Percentiles rank a stretch among this genome's conserved stretches.
Evolutionary conservation across 2,888 invertebrate genomes (phyloP).

Genomic region (Drosophila recens): DNA sequence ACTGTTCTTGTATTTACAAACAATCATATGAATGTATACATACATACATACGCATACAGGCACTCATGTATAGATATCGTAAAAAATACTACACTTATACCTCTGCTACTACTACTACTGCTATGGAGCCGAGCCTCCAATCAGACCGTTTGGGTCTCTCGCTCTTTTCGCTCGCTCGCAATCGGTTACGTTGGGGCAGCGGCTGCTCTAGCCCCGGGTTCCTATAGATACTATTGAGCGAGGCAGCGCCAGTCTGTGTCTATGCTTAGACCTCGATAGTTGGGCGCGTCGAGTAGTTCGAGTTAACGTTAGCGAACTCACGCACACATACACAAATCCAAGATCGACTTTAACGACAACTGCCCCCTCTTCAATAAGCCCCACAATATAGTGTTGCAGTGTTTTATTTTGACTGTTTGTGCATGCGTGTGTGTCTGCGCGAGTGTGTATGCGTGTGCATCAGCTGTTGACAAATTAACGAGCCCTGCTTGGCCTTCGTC

Average conservation of each 20-base stretch:
- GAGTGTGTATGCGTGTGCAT: constrained; percentile 25
- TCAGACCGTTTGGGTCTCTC: constrained; percentile 30
- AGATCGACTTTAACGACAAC: constrained; percentile 51
- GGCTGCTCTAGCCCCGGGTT: constrained; percentile 38
- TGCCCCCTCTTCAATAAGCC: constrained; percentile 14
- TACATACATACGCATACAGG: not conserved
- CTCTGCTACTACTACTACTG: not conserved
- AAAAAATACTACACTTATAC: constrained; percentile 6
- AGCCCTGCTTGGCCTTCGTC: constrained; percentile 38
- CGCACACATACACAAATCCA: constrained; percentile 24
- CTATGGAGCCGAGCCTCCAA: constrained; percentile 57
- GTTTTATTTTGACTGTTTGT: not conserved
- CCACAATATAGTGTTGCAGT: constrained; percentile 19
- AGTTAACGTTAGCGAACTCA: constrained; percentile 8
- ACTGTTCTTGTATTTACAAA: constrained; percentile 5
- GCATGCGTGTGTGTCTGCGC: constrained; percentile 9
- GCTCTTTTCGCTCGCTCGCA: constrained; percentile 32
- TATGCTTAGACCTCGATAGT: constrained; percentile 80
- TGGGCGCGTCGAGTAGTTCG: constrained; percentile 52
- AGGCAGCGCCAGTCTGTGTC: constrained; percentile 72
- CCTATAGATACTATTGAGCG: constrained; percentile 54
- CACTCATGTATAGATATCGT: constrained; percentile 14
- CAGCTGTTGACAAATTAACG: constrained; percentile 53
- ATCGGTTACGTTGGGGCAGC: constrained; percentile 21
- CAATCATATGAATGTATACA: not conserved